A percentile compares a stretch with the other conserved stretches of the same genome.
Evolutionary conservation across 2,113 vertebrate species (phyloP).

Genomic region (Azemiops feae): DNA sequence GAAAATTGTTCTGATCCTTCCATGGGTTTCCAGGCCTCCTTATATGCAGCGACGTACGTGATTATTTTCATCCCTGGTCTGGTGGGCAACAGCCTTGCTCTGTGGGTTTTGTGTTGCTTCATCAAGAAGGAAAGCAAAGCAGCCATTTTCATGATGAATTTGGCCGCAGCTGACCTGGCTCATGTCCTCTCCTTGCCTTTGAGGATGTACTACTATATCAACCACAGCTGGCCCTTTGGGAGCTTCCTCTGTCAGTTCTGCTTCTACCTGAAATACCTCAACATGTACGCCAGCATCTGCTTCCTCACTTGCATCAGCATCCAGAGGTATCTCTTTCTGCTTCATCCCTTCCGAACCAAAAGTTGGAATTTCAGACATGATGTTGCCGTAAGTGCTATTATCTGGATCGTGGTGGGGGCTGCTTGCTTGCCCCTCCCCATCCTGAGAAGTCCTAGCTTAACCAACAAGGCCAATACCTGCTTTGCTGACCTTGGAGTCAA

Average conservation of each 20-base stretch:
- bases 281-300: conserved; percentile 87
- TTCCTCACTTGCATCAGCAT: conserved; percentile 89
- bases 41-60: conserved; percentile 81
- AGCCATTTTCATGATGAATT: conserved; percentile 89
- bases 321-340: conserved; percentile 82
- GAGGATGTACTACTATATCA: conserved; percentile 82
- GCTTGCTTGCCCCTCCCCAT: conserved; percentile 80
- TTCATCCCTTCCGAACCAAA: conserved; percentile 78
- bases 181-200: conserved; percentile 84
- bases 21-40: conserved; percentile 64
- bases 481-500: conserved; percentile 83
- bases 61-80: conserved; percentile 85
- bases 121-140: conserved; percentile 84
- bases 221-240: conserved; percentile 79
- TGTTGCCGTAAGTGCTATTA: conserved; percentile 63
- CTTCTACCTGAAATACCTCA: conserved; percentile 90
- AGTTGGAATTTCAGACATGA: conserved; percentile 84
- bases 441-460: conserved; percentile 66
- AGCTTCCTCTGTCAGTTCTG: conserved; percentile 77
- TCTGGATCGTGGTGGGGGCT: conserved; percentile 79
- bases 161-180: conserved; percentile 81
- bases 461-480: conserved; percentile 65
- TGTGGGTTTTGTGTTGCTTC: conserved; percentile 82
- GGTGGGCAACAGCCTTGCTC: conserved; percentile 79
- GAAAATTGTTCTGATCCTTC: conserved; percentile 57